Evolutionary conservation across 2,888 invertebrate species (phyloP).

Genomic region (Drosophila antonietae): DNA sequence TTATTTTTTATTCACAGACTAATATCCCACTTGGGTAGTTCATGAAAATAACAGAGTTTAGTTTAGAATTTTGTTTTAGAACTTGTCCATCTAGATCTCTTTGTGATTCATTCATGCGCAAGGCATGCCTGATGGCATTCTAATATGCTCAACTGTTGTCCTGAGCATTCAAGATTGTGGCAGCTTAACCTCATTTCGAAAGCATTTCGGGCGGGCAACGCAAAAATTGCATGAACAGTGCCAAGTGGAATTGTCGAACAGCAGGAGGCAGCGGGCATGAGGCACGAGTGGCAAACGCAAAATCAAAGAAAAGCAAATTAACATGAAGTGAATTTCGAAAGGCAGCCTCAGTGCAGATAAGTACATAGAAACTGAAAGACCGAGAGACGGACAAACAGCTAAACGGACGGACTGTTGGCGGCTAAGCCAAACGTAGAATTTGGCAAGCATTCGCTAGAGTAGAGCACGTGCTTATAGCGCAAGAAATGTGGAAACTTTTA

Average conservation of each 20-base stretch:
- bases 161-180: conserved; percentile 48
- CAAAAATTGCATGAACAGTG: conserved; percentile 68
- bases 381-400: conserved; percentile 8
- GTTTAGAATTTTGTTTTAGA: not conserved
- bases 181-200: conserved; percentile 69
- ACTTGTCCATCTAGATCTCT: not conserved
- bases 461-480: conserved; percentile 71
- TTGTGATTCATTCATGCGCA: conserved; percentile 19
- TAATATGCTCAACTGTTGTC: conserved; percentile 31
- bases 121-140: conserved; percentile 39
- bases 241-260: conserved; percentile 41
- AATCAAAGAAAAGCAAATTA: conserved; percentile 76
- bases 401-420: conserved; percentile 11
- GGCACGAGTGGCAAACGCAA: conserved; percentile 45
- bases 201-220: conserved; percentile 45
- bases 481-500: conserved; percentile 71
- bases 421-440: conserved; percentile 52
- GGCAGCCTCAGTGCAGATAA: conserved; percentile 52
- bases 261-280: conserved; percentile 45
- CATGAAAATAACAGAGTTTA: not conserved
- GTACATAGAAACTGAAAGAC: conserved; percentile 46
- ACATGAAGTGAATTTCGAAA: conserved; percentile 75
- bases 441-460: conserved; percentile 65
- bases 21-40: not conserved
- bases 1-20: no score